These are phyloP conservation scores for Phasia obesa DNA, from an alignment of 2,888 invertebrate species.

Conservation along the genomic window DNA sequence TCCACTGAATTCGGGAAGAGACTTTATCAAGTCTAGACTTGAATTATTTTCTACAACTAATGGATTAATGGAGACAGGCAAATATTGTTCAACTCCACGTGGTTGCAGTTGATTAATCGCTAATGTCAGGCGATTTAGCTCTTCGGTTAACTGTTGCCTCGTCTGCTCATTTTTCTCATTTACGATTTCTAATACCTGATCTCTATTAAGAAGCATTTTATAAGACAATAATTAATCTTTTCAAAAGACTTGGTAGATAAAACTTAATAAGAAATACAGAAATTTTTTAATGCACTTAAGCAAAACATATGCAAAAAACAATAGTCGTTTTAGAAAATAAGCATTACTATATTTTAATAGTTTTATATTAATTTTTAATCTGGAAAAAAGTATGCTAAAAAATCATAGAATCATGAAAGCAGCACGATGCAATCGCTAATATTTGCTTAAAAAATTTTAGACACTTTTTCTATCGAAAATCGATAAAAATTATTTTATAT, in stretches of 20 bases:
- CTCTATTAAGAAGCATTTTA: conserved; percentile 53
- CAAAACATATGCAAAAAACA: conserved; percentile 22
- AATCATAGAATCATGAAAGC: conserved; percentile 24
- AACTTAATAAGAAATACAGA: conserved; percentile 17
- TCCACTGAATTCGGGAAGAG: conserved; percentile 46
- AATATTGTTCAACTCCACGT: conserved; percentile 30
- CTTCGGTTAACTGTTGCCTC: conserved; percentile 37
- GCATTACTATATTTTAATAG: conserved; percentile 19
- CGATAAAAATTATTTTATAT: no score
- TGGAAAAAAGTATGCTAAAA: conserved; percentile 20
- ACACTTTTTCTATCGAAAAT: no score
- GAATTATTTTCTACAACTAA: conserved; percentile 49
- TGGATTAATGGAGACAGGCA: conserved; percentile 26
- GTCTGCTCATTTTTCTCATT: conserved; percentile 38
- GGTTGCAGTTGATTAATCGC: conserved; percentile 49
- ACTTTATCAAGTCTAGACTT: conserved; percentile 50
- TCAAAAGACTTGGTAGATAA: conserved; percentile 49
- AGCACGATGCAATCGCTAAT: no score
- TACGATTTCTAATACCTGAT: conserved; percentile 40
- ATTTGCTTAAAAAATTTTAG: no score
- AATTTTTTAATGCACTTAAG: conserved; percentile 18
- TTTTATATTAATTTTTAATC: conserved; percentile 8
- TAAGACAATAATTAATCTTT: conserved; percentile 33
- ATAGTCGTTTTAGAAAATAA: no score
- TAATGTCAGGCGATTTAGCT: conserved; percentile 36